Evolutionary conservation across 2,797 vertebrate genomes (phyloP), one percentile per base, ranked within the genome.

Genomic region (Ptychobarbus kaznakovi): DNA sequence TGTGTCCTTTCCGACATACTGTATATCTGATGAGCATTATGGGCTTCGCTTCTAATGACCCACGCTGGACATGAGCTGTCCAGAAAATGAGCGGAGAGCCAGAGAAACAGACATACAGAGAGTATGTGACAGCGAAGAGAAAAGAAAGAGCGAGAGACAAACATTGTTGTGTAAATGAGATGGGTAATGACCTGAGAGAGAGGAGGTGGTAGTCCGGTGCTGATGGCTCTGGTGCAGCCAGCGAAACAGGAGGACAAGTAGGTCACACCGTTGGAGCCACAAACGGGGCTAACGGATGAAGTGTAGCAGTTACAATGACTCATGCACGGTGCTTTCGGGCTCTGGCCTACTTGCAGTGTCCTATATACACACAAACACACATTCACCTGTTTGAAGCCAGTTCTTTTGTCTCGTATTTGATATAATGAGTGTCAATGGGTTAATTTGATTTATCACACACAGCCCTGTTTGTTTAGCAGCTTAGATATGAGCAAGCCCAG

Each of bases 221-320:
- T 90, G 90, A 95, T 95, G 89, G 92, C 88, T 85, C 91, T 95
- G 84, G 92, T 95, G 96, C 98, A 99, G 93, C 98, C 98, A 28
- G 98, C 98, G 2, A 99, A 98, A 94, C 98, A 99, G 93, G 96
- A 95, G 0, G 98, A 99, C 93, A 99, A 94, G 94, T 99, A 99
- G 38, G 98, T 99, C 92, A 99, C 77, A 1, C 96, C 96, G 0
- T 99, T 97, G 82, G 97, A 96, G 91, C 98, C 98, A 11, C 98
- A 99, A 86, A 99, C 98, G 0, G 98, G 98, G 88, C 97, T 97
- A 93, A 99, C 97, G 87, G 97, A 97, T 76, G 98, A 97, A 0
- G 97, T 98, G 93, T 96, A 96, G 95, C 98, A 99, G 95, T 96
- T 97, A 93, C 98, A 99, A 90, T 96, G 94, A 91, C 92, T 96